Percentiles rank a stretch among this genome's conserved stretches.
Conservation (phyloP, 2,888 invertebrate species). For the Lissonota sp. region DNA sequence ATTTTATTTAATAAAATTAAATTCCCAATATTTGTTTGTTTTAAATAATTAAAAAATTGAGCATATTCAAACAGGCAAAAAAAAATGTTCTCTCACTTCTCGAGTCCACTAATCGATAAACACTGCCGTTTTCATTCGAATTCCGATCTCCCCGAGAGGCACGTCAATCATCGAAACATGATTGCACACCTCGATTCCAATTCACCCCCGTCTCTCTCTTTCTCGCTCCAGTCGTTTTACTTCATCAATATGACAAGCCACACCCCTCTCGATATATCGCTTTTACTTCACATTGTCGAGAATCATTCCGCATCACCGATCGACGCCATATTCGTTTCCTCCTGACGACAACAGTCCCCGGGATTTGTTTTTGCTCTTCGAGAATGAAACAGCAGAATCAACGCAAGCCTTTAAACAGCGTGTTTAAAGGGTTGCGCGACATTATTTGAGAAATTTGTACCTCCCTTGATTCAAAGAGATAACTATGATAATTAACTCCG, state of each 20-base stretch:
- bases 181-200: constrained; percentile 35
- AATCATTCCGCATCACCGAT: not conserved
- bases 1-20: no score
- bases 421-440: no score
- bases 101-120: constrained; percentile 16
- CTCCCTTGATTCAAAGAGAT: no score
- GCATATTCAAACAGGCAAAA: not conserved
- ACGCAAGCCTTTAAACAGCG: no score
- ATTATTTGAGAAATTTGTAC: no score
- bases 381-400: no score
- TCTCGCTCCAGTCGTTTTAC: constrained; percentile 17
- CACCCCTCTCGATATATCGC: constrained; percentile 14
- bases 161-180: constrained; percentile 39
- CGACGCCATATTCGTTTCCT: not conserved
- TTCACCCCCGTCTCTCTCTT: constrained; percentile 25
- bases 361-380: no score
- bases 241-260: constrained; percentile 34
- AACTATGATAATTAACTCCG: no score
- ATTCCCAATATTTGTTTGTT: no score
- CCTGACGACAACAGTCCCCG: not conserved
- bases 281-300: not conserved
- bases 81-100: not conserved
- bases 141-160: not conserved
- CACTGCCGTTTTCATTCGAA: constrained; percentile 3
- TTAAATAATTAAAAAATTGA: no score